Evolutionary conservation across 2,113 vertebrate genomes (phyloP), one percentile per base, ranked within the genome.

Genomic region (Lathamus discolor): DNA sequence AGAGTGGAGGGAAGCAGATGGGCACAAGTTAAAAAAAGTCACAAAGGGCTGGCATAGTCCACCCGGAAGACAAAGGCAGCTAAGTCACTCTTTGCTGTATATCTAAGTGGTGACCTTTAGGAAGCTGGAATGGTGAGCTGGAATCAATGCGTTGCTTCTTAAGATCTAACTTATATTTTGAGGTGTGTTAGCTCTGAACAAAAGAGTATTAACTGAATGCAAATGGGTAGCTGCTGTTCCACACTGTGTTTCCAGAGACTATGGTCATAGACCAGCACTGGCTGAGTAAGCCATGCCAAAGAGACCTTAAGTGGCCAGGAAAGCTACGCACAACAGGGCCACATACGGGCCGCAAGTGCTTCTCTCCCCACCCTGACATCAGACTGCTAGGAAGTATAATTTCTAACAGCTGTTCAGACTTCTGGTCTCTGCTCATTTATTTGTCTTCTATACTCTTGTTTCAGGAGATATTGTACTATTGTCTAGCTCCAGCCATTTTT

Each of bases 1-100:
- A 86, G 62, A 90, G 63, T 48, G 68, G 43, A 90, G 43, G 46
- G 54, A 83, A 96, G 63, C 92, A 97, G 90, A 96, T 94, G 91
- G 93, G 61, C 29, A 31, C 17, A 82, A 95, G 83, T 89, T 75
- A 77, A 63, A 85, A 27, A 17, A 22, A 86, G n/a, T 68, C 70
- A 74, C 18, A 69, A 88, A 95, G 51, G 88, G 52, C 70, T 95
- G 46, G 43, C 54, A 72, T 12, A 49, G 86, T 82, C 86, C 57
- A 79, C 54, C 29, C 15, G 57, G 43, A 90, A 90, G 37, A 54
- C 48, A 92, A 86, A 81, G 46, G 46, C 39, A 84, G 13, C 18
- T 59, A 89, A 64, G 43, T 64, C 51, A 68, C 17, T 7, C 51
- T 83, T 52, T 8, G 14, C 11, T 79, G 13, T 37, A 3, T 48